Evolutionary conservation across 1,140 invertebrate species (phyloP).

Genomic region (Drosophila pachea): DNA sequence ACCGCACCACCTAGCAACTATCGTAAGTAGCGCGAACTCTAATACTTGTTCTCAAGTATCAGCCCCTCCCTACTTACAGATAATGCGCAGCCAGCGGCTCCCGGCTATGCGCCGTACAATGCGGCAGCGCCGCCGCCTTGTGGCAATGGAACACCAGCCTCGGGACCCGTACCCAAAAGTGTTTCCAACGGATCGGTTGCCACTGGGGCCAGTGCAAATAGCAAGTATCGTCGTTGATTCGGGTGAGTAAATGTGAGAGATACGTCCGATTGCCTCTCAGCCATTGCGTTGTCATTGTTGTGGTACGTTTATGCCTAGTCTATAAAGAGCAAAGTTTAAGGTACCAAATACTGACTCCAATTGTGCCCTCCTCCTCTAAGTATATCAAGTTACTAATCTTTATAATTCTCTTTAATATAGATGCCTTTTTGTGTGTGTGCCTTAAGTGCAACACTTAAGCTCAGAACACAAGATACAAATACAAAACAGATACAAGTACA

Average conservation of each 20-base stretch:
- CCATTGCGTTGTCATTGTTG: conserved; percentile 33
- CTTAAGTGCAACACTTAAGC: conserved; percentile 72
- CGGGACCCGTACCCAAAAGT: conserved; percentile 45
- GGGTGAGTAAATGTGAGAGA: conserved; percentile 48
- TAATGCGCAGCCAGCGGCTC: conserved; percentile 44
- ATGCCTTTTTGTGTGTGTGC: conserved; percentile 71
- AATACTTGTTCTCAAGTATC: background rate
- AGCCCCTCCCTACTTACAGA: conserved; percentile 20
- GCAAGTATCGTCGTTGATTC: conserved; percentile 65
- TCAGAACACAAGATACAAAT: conserved; percentile 54
- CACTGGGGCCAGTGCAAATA: conserved; percentile 62
- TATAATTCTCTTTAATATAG: conserved; percentile 77
- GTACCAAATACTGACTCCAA: conserved; percentile 44
- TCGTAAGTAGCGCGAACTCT: conserved; percentile 37
- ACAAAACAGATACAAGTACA: conserved; percentile 30
- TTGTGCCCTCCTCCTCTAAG: conserved; percentile 20
- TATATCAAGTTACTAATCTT: conserved; percentile 62
- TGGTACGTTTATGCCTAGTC: conserved; percentile 42
- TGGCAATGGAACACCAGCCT: conserved; percentile 25
- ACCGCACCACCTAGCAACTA: conserved; percentile 63
- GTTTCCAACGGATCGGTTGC: conserved; percentile 63
- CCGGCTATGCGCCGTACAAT: conserved; percentile 58
- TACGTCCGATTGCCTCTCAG: conserved; percentile 12
- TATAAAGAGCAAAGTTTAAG: conserved; percentile 23
- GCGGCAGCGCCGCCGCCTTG: conserved; percentile 53